Base-by-base conservation (phyloP, 2,888 invertebrate species). In the Lepetodrilus schrolli region DNA sequence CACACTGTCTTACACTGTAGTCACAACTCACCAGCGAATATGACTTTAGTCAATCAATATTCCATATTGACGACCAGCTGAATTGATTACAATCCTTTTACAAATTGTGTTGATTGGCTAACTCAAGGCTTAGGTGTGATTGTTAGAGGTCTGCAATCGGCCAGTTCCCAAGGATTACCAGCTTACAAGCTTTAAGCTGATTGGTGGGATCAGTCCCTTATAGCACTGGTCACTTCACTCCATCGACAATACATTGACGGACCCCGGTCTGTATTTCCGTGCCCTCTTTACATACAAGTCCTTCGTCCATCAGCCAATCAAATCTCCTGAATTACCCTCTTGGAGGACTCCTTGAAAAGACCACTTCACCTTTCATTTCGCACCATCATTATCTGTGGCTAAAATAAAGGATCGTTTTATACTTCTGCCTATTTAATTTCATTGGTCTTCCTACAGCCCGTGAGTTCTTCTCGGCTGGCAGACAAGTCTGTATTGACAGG, bases 41-140 rank as follows among this genome's bases (percentile, higher is more conserved):
- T 58, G 58, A 58, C 58, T 58, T 58, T 58, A 58, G 58, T 30
- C 34, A 58, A 58, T 58, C 58, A 58, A 58, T 58, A 58, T 7
- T 34, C 23, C 17, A 17, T 58, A 58, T 58, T 58, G 58, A 58
- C 58, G 17, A 30, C n/a, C 7, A 34, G 26, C 58, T 58, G 58
- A 30, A 58, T 30, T 58, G 58, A 58, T 58, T 58, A 58, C 17
- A 58, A 58, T 17, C 58, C 30, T 30, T 58, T 58, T 58, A 58
- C 58, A 58, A 58, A 58, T 58, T 58, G 58, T 58, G 58, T 58
- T 34, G 58, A 58, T 58, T 58, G 58, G 58, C 58, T 58, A 58
- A 58, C 58, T 58, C 17, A 17, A 26, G 58, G 34, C 58, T 58
- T 30, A 30, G 34, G 30, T 34, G 26, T 26, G 23, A 30, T 23